Base-by-base conservation (phyloP, 2,113 vertebrate genomes). In the Anthoscopus minutus region DNA sequence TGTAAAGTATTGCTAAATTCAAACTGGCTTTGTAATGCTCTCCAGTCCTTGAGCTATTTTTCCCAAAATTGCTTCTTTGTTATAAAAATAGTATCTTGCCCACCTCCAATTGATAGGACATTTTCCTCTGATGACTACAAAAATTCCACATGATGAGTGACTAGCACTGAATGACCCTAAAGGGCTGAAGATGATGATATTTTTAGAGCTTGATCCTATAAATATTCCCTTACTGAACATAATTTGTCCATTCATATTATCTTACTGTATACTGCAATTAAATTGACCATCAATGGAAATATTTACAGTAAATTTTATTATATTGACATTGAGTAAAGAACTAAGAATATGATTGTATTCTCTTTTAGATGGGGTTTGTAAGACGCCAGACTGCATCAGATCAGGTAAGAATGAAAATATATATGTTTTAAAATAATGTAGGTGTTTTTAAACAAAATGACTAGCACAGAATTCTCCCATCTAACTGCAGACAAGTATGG, bases 351-450 rank as follows among this genome's bases (percentile, higher is more conserved):
- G 61, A 54, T 7, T 96, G 15, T 87, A 9, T 62, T 94, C 96
- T 97, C 95, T 96, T 97, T 94, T 81, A 99, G 99, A 99, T 97
- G 98, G 98, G 38, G 93, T 99, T 95, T 99, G 99, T 97, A 99
- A 99, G 91, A 98, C 99, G 33, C 97, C 99, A 82, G 98, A 98
- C 92, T 99, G 99, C 95, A 99, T 99, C 94, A 98, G 98, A 90
- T 99, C 99, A 98, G 99, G 99, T 99, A 98, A 98, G 98, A 85
- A 85, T 37, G 8, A 86, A 91, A 81, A 81, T 77, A 50, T 12
- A 6, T 9, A 23, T n/a, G 21, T 85, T 91, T 65, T 6, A 20
- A 79, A 72, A 51, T 25, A 19, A 71, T 81, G 10, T 65, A 7
- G 47, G 10, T 42, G 15, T 44, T 86, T 79, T 57, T 25, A 69